phyloP scores from a whole-genome alignment of 2,888 invertebrate species.

The Chironomus tentans region DNA sequence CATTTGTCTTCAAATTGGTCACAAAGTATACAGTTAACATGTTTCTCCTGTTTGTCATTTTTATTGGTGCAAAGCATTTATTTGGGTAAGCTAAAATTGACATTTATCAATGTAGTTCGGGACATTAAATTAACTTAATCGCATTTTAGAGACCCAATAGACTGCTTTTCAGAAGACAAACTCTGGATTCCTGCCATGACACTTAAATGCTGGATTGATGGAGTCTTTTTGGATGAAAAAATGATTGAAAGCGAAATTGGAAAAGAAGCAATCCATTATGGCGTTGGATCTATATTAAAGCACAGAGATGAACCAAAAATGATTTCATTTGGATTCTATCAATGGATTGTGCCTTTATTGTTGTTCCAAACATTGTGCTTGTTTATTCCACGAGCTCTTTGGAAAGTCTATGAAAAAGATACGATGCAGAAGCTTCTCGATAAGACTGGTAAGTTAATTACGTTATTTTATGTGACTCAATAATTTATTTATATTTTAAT shows the following conservation, averaged over 20 bases:
- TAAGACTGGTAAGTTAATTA: not conserved
- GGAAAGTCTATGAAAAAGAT: not conserved
- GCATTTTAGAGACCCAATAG: constrained; percentile 71
- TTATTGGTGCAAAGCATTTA: too few relatives aligned
- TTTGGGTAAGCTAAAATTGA: too few relatives aligned
- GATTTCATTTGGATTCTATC: not conserved
- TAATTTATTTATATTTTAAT: not conserved
- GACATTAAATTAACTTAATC: too few relatives aligned
- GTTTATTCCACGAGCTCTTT: not conserved
- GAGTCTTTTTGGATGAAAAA: not conserved
- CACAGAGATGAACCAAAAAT: not conserved
- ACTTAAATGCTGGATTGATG: constrained; percentile 7
- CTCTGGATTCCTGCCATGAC: not conserved
- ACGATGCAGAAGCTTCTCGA: not conserved
- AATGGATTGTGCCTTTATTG: constrained; percentile 17
- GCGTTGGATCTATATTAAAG: not conserved
- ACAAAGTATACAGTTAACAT: too few relatives aligned
- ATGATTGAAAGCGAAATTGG: not conserved
- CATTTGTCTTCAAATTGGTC: too few relatives aligned
- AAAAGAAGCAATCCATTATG: not conserved
- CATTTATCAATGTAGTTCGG: too few relatives aligned
- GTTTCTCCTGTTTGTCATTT: too few relatives aligned
- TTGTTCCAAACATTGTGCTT: not conserved
- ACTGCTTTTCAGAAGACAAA: constrained; percentile 49
- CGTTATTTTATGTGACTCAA: too few relatives aligned